Evolutionary conservation across 2,113 vertebrate genomes (phyloP).

Genomic region (Psophia crepitans): DNA sequence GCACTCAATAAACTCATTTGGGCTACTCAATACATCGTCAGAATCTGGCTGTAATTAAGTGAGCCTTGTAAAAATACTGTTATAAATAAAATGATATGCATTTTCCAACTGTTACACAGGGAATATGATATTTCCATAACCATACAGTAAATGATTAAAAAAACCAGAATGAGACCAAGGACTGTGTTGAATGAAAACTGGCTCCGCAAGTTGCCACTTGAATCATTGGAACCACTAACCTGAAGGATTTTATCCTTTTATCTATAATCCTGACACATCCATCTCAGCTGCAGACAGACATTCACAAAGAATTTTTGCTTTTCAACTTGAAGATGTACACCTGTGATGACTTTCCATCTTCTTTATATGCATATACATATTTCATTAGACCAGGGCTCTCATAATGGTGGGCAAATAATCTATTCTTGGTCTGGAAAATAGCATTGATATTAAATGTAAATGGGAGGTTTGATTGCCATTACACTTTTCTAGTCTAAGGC

Average conservation of each 20-base stretch:
- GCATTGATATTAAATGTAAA: conserved; percentile 23
- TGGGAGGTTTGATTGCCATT: conserved; percentile 14
- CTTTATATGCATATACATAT: neutral
- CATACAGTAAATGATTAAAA: neutral
- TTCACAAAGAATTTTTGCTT: neutral
- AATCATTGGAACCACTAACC: neutral
- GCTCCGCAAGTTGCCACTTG: neutral
- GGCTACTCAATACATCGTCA: neutral
- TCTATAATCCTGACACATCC: neutral
- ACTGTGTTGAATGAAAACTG: neutral
- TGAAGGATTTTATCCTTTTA: neutral
- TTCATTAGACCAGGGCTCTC: neutral
- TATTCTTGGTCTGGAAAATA: neutral
- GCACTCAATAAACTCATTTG: conserved; percentile 9
- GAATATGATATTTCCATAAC: neutral
- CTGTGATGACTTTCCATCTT: neutral
- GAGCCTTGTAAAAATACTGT: neutral
- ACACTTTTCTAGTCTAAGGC: neutral
- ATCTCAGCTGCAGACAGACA: neutral
- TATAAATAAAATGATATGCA: neutral
- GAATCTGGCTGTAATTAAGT: conserved; percentile 1
- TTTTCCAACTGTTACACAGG: neutral
- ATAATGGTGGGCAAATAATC: conserved; percentile 26
- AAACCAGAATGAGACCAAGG: neutral
- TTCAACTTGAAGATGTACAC: neutral